A percentile compares a stretch with the other conserved stretches of the same genome.
Conservation (phyloP, 64 coral and sea anemone species). For the Actinia equina region DNA sequence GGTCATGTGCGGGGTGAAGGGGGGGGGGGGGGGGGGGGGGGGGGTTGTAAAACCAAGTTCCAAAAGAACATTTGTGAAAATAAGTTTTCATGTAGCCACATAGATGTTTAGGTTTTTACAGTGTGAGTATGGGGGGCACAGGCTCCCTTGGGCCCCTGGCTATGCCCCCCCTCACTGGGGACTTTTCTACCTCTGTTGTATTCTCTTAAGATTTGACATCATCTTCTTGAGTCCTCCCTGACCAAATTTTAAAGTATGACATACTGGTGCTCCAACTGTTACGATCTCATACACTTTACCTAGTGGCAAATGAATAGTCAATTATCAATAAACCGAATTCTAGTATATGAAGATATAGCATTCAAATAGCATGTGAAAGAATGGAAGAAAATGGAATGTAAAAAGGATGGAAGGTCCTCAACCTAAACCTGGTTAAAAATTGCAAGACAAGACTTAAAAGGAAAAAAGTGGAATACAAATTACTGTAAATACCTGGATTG, state of each 20-base stretch:
- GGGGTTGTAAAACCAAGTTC: too few species aligned
- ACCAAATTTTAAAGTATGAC: constrained; percentile 88
- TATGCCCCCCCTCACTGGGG: too few species aligned
- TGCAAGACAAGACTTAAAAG: constrained; percentile 37
- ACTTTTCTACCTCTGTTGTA: constrained; percentile 62
- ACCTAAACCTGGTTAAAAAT: too few species aligned
- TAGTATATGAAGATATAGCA: not conserved
- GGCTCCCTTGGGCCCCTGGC: too few species aligned
- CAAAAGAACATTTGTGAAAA: too few species aligned
- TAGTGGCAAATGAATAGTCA: not conserved
- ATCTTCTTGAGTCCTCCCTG: constrained; percentile 91
- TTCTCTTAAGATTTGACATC: constrained; percentile 60
- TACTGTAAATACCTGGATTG: constrained; percentile 32
- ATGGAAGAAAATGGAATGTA: not conserved
- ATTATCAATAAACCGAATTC: not conserved
- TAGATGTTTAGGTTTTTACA: too few species aligned
- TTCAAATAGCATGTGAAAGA: not conserved
- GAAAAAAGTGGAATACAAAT: constrained; percentile 16
- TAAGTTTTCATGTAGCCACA: too few species aligned
- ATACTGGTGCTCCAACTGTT: constrained; percentile 84
- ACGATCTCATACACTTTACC: constrained; percentile 83
- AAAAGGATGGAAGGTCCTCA: not conserved
- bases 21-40: too few species aligned
- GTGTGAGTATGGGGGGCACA: too few species aligned
- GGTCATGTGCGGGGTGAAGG: too few species aligned